Conservation (phyloP, 53 echinoderm and acorn worm genomes). For the Pentamera pediparva region DNA sequence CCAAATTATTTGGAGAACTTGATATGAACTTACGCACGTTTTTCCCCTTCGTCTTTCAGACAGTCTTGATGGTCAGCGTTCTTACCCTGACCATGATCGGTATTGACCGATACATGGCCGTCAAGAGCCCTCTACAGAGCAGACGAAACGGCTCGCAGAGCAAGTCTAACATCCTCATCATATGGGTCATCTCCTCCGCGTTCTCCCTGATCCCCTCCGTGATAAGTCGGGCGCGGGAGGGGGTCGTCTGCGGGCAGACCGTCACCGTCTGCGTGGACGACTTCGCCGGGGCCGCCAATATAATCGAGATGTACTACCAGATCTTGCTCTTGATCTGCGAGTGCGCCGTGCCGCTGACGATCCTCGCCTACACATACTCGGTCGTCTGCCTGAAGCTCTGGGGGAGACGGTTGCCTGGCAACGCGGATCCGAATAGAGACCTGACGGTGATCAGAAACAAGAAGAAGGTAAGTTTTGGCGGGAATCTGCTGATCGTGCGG, state of each 20-base stretch:
- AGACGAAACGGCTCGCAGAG: conserved; percentile 62
- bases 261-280: conserved; percentile 57
- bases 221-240: conserved; percentile 39
- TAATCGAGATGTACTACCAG: conserved; percentile 41
- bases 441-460: conserved; percentile 69
- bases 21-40: neutral
- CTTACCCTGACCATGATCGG: conserved; percentile 67
- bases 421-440: conserved; percentile 79
- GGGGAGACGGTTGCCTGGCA: conserved; percentile 84
- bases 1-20: too few species aligned
- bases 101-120: conserved; percentile 83
- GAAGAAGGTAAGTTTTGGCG: conserved; percentile 56
- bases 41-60: neutral
- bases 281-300: neutral
- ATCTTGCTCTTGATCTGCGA: neutral
- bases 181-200: conserved; percentile 55
- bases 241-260: conserved; percentile 47
- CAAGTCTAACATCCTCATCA: conserved; percentile 59
- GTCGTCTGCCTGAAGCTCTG: conserved; percentile 75
- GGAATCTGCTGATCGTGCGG: too few species aligned
- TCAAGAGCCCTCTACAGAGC: conserved; percentile 68
- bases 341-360: conserved; percentile 55
- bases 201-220: conserved; percentile 64
- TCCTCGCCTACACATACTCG: conserved; percentile 80
- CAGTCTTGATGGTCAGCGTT: conserved; percentile 14